Base-by-base conservation (phyloP, 2,113 vertebrate genomes). In the Lycaon pictus region DNA sequence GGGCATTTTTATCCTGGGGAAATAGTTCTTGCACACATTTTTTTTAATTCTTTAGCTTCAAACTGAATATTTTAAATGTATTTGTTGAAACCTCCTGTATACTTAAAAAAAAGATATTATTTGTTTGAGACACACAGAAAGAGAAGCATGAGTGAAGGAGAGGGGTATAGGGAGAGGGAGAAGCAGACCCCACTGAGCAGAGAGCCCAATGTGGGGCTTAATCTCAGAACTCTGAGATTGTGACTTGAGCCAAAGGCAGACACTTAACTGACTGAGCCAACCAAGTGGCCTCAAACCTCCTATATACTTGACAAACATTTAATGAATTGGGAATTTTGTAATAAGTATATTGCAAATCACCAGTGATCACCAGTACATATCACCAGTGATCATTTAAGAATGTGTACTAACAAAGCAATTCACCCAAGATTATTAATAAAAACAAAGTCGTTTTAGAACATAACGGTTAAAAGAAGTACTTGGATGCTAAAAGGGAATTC, bases 41-140 rank as follows among this genome's bases (percentile, higher is more conserved):
- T 11, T 11, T 83, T 92, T 97, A 11, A 9, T 80, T 89, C 69
- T 83, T 90, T 69, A 32, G 25, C 90, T 95, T 12, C 48, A 88
- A 93, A 97, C 12, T 27, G 74, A 85, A 58, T 74, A 88, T 72
- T 94, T 88, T 11, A 92, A 94, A 65, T 83, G 48, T 55, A 56
- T 0, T 2, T 84, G 15, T 91, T 93, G 88, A 93, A 93, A 96
- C 29, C 16, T 82, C 72, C 25, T 29, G 2, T 63, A n/a, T 22
- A 87, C n/a, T 58, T 5, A 10, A 19, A 69, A 69, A 16, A 19
- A 8, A 15, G 16, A 67, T 67, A 32, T n/a, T 35, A 20, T 69
- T 69, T 69, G 12, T 63, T 27, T 11, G 32, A 69, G 67, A 69
- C 29, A 67, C 65, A 67, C 3, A 0, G 16, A 69, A 9, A 69